phyloP scores from a whole-genome alignment of 1,140 invertebrate genomes.

The Drosophila asahinai region DNA sequence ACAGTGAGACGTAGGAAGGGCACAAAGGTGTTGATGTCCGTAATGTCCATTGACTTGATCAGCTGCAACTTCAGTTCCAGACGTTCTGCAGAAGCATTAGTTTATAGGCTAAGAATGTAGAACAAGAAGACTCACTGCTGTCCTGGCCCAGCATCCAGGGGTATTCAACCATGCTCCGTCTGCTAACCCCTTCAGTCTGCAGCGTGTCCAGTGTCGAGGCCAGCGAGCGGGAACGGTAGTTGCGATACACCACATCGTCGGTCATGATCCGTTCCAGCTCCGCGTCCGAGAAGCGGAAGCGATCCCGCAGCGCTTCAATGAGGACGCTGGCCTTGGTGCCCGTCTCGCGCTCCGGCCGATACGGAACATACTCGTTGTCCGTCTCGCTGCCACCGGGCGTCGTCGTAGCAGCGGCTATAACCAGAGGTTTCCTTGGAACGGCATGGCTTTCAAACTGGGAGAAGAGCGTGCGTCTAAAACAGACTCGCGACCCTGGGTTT shows the following conservation, averaged over 20 bases:
- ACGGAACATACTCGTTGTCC: constrained; percentile 69
- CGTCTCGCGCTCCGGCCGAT: constrained; percentile 50
- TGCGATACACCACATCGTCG: constrained; percentile 63
- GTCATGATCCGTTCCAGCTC: constrained; percentile 55
- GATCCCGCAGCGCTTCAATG: constrained; percentile 43
- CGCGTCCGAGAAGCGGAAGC: constrained; percentile 55
- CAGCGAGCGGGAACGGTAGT: constrained; percentile 49
- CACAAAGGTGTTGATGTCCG: constrained; percentile 79
- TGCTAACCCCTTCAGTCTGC: constrained; percentile 57
- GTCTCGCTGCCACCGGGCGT: constrained; percentile 29
- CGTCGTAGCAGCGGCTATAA: constrained; percentile 5
- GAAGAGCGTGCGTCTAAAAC: constrained; percentile 45
- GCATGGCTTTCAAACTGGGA: constrained; percentile 44
- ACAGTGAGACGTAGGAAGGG: constrained; percentile 71
- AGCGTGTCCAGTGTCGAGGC: constrained; percentile 53
- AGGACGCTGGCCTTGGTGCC: constrained; percentile 32
- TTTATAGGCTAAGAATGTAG: background rate
- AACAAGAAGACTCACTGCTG: constrained; percentile 40
- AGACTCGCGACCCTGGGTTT: background rate
- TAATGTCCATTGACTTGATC: constrained; percentile 56
- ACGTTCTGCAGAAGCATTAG: constrained; percentile 36
- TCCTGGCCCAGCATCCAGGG: constrained; percentile 74
- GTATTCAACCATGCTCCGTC: constrained; percentile 71
- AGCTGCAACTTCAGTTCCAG: constrained; percentile 56
- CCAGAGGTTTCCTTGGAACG: constrained; percentile 18